These are phyloP conservation scores for Phenacoccus solenopsis DNA, from an alignment of 1,140 invertebrate species.

Conservation along the genomic window DNA sequence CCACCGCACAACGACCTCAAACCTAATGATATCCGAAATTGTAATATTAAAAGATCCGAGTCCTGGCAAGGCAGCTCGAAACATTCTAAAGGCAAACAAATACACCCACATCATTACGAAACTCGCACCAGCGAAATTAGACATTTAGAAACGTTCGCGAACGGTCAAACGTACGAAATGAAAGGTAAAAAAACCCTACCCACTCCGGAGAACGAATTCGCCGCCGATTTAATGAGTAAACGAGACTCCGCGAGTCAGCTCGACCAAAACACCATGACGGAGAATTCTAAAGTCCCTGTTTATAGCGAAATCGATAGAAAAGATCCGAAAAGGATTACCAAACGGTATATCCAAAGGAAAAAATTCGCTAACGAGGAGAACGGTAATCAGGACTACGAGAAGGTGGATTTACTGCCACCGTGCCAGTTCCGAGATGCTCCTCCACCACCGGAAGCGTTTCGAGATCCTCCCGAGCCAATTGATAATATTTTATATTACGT, in stretches of 20 bases:
- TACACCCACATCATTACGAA: background rate
- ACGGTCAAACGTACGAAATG: background rate
- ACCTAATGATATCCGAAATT: background rate
- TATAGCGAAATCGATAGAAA: background rate
- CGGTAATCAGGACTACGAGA: conserved; percentile 52
- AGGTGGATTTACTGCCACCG: conserved; percentile 61
- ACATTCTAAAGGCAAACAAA: background rate
- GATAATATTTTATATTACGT: conserved; percentile 69
- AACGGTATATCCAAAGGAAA: background rate
- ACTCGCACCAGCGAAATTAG: background rate
- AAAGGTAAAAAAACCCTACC: background rate
- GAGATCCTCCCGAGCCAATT: conserved; percentile 45
- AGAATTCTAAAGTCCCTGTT: background rate
- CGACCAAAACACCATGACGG: conserved; percentile 21
- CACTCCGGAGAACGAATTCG: background rate
- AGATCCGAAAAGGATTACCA: background rate
- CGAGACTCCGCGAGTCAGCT: background rate
- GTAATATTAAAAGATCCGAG: background rate
- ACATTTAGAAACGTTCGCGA: background rate
- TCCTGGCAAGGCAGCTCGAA: background rate
- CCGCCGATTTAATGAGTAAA: background rate
- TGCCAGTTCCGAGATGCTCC: conserved; percentile 69
- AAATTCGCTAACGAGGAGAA: conserved; percentile 10
- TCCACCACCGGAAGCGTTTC: conserved; percentile 51
- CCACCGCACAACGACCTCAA: background rate